These are phyloP conservation scores for Archips crataeganus DNA, from an alignment of 2,888 invertebrate species.

Conservation along the genomic window DNA sequence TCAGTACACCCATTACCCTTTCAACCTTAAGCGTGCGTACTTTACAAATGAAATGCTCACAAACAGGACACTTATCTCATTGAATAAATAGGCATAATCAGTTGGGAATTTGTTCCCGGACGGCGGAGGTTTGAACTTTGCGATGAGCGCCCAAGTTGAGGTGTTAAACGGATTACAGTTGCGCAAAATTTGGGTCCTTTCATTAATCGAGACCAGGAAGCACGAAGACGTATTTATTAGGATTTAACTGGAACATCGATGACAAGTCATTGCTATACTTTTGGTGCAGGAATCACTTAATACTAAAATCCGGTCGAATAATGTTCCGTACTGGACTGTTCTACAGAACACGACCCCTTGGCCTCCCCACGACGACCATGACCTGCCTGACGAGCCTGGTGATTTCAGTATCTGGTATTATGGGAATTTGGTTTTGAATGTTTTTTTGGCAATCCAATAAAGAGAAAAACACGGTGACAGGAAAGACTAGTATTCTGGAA, in stretches of 20 bases:
- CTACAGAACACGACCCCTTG: no score
- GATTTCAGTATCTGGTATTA: no score
- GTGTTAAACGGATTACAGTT: constrained; percentile 70
- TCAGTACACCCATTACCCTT: neutral
- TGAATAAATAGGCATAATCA: constrained; percentile 62
- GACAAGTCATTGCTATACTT: no score
- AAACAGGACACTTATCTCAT: constrained; percentile 35
- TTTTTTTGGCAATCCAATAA: no score
- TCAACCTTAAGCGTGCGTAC: neutral
- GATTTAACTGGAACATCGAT: neutral
- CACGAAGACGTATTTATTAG: constrained; percentile 24
- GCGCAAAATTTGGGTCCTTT: constrained; percentile 55
- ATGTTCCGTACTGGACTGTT: no score
- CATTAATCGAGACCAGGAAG: constrained; percentile 55
- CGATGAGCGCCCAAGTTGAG: constrained; percentile 60
- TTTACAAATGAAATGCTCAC: constrained; percentile 18
- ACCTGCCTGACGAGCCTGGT: no score
- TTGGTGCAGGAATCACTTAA: no score
- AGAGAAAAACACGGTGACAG: no score
- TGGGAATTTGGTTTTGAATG: no score
- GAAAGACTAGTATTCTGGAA: no score
- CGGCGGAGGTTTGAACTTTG: constrained; percentile 53
- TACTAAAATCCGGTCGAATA: no score
- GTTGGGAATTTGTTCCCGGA: constrained; percentile 56
- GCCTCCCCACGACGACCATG: no score